phyloP scores from a whole-genome alignment of 1,140 invertebrate species.

The Pachypsylla venusta region DNA sequence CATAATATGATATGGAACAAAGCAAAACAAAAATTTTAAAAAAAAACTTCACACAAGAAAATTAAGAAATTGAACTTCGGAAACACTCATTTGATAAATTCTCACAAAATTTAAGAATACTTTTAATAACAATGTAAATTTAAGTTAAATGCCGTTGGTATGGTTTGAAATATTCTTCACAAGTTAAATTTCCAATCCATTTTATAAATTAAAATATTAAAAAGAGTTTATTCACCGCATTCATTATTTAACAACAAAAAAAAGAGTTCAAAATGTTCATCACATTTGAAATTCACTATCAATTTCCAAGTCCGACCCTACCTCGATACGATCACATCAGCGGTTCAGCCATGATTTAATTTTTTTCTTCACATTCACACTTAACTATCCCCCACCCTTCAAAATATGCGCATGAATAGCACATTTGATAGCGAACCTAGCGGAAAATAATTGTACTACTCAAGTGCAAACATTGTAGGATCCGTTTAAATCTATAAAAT shows the following conservation, averaged over 20 bases:
- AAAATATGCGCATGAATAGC: not conserved
- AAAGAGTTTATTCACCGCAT: not conserved
- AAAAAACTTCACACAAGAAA: no score
- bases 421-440: conserved; percentile 1
- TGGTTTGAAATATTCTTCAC: not conserved
- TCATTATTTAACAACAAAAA: not conserved
- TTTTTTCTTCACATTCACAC: not conserved
- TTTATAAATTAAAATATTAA: no score
- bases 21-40: no score
- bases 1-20: no score
- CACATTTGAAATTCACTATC: not conserved
- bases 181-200: conserved; percentile 6
- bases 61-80: no score
- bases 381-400: conserved; percentile 5
- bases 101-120: no score
- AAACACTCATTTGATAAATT: no score
- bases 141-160: not conserved
- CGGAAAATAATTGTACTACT: not conserved
- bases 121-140: not conserved
- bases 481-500: no score
- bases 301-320: not conserved
- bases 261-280: not conserved
- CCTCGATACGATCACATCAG: not conserved
- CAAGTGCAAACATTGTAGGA: no score
- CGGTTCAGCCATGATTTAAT: conserved; percentile 7